These are phyloP conservation scores for Melanotaenia trifasciata DNA, from an alignment of 2,797 vertebrate genomes.

Conservation along the genomic window DNA sequence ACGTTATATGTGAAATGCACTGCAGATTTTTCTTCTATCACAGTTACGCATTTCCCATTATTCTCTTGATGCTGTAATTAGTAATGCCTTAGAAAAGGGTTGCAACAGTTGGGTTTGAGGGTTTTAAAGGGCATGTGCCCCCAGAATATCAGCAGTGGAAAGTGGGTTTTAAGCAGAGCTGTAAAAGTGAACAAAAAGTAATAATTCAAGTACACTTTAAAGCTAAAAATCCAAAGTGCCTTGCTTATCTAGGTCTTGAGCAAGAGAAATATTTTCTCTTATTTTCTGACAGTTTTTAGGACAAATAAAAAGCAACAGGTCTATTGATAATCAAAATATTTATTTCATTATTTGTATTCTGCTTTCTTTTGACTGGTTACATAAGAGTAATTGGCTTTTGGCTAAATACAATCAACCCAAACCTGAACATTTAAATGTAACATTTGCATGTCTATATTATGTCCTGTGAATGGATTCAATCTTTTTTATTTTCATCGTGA, in stretches of 20 bases:
- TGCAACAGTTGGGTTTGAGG: too few species aligned
- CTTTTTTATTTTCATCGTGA: neutral
- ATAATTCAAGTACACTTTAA: neutral
- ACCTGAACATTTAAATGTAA: fast-evolving
- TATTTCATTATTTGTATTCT: neutral
- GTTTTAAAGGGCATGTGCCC: too few species aligned
- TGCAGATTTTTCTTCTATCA: neutral
- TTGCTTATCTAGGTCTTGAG: neutral
- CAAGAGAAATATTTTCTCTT: neutral
- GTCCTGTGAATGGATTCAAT: neutral
- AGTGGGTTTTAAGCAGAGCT: neutral
- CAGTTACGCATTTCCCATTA: neutral
- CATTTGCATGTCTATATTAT: neutral
- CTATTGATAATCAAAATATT: neutral
- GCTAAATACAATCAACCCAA: neutral
- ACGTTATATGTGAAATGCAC: neutral
- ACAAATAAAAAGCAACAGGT: neutral
- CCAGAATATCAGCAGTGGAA: neutral
- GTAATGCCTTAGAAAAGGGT: neutral
- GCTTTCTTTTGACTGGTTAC: neutral
- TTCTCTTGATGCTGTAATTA: neutral
- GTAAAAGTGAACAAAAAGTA: neutral
- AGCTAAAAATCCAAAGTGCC: fast-evolving
- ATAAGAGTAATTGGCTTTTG: fast-evolving
- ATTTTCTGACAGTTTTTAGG: too few species aligned